Base-by-base conservation (phyloP, 2,888 invertebrate species). In the Rhagium mordax region DNA sequence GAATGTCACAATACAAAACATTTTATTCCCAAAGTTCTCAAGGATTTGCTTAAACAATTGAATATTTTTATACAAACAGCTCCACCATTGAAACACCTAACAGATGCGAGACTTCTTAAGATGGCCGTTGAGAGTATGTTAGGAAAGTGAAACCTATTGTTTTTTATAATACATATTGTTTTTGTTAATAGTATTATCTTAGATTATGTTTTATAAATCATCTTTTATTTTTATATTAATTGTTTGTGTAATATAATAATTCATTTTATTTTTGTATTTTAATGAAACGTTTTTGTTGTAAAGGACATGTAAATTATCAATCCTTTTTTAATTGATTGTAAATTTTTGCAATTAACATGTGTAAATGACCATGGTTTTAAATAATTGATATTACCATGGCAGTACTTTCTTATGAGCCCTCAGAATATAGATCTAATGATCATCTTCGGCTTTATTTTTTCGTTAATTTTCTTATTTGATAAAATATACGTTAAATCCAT, bases 1-100 rank as follows among this genome's bases (percentile, higher is more conserved):
- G 89, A 89, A 10, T 93, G 95, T 88, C 92, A 94, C 0, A 92
- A 95, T 60, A 96, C 95, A 0, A 91, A 93, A 76, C 96, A 96
- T 84, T 96, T 97, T 88, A 91, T 96, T 83, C 94, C 94, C 0
- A 91, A 90, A 27, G 95, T 98, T 27, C 88, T 97, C 70, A 90
- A 91, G 74, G 94, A 94, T 81, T 89, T 97, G 10, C 92, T 93
- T 85, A 92, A 92, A 84, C 95, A 96, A 86, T 90, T 97, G 77
- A 89, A 91, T 79, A 81, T 90, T 15, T 96, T 94, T 88, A 91
- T 95, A 55, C 84, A 89, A 20, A 88, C 90, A 8, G 91, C 93
- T 86, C 94, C 95, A 0, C 90, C 89, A 66, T 92, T 93, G 85
- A 90, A 91, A 81, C 91, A 93, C 60, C 87, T 90, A 33, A 89